Evolutionary conservation across 2,113 vertebrate genomes (phyloP).

Genomic region (Chascanopsetta lugubris): DNA sequence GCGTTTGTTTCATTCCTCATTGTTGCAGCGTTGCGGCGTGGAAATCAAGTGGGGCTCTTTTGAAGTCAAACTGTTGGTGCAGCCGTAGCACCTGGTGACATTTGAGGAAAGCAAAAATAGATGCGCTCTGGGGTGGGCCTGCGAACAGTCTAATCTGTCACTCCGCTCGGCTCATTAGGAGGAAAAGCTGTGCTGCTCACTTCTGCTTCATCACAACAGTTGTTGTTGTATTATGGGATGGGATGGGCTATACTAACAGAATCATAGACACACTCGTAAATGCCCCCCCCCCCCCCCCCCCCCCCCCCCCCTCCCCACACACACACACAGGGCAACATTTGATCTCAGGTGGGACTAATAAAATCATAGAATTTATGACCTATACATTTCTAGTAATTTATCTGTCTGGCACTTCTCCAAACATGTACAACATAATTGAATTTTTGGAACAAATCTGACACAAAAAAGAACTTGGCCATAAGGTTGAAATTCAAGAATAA

Average conservation of each 20-base stretch:
- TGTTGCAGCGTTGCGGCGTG: constrained; percentile 12
- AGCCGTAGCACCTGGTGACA: constrained; percentile 48
- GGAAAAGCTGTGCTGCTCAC: constrained; percentile 34
- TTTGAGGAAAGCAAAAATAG: constrained; percentile 63
- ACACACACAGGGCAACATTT: too few relatives aligned
- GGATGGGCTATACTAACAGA: constrained; percentile 20
- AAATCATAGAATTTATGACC: too few relatives aligned
- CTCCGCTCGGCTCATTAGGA: constrained; percentile 65
- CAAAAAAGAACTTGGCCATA: too few relatives aligned
- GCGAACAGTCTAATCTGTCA: constrained; percentile 59
- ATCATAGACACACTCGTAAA: background rate
- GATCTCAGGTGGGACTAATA: too few relatives aligned
- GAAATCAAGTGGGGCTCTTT: constrained; percentile 23
- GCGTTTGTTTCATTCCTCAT: constrained; percentile 14
- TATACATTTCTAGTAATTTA: too few relatives aligned
- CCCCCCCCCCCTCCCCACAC: too few relatives aligned
- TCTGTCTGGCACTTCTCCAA: too few relatives aligned
- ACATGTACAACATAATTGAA: too few relatives aligned
- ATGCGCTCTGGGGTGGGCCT: constrained; percentile 44
- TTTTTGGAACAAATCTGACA: too few relatives aligned
- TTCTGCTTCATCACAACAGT: constrained; percentile 47
- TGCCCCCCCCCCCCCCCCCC: too few relatives aligned
- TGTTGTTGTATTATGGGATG: constrained; percentile 45
- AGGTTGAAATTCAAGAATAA: too few relatives aligned
- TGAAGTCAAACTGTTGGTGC: constrained; percentile 55